phyloP scores from a whole-genome alignment of 2,888 invertebrate species.

The Patella ulyssiponensis region DNA sequence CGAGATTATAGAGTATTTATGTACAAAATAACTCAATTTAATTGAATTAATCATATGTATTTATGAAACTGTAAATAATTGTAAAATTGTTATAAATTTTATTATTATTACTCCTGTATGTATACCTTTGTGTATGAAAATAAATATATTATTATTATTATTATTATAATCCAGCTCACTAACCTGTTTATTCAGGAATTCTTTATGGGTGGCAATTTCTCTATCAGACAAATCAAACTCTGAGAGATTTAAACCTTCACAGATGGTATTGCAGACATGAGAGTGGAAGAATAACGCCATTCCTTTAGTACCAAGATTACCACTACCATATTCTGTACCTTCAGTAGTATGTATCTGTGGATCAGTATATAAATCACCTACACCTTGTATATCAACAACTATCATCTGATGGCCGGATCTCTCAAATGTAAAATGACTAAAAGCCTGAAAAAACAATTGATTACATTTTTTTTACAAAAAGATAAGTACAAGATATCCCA shows the following conservation, averaged over 20 bases:
- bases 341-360: conserved; percentile 76
- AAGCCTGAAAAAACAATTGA: conserved; percentile 69
- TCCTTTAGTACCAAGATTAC: conserved; percentile 76
- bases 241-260: conserved; percentile 74
- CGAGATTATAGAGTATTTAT: too few relatives aligned
- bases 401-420: conserved; percentile 76
- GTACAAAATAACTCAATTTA: too few relatives aligned
- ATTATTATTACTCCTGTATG: too few relatives aligned
- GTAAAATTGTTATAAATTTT: too few relatives aligned
- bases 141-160: too few relatives aligned
- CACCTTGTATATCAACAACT: conserved; percentile 77
- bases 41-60: too few relatives aligned
- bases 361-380: conserved; percentile 77
- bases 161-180: not conserved
- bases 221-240: conserved; percentile 74
- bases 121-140: too few relatives aligned
- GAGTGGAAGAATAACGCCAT: conserved; percentile 78
- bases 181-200: conserved; percentile 53
- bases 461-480: too few relatives aligned
- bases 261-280: conserved; percentile 76
- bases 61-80: too few relatives aligned
- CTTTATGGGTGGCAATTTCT: conserved; percentile 61
- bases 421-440: conserved; percentile 78
- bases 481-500: too few relatives aligned
- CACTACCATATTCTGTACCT: conserved; percentile 75